Conservation (phyloP, 2,888 invertebrate species). For the Macrophya alboannulata region DNA sequence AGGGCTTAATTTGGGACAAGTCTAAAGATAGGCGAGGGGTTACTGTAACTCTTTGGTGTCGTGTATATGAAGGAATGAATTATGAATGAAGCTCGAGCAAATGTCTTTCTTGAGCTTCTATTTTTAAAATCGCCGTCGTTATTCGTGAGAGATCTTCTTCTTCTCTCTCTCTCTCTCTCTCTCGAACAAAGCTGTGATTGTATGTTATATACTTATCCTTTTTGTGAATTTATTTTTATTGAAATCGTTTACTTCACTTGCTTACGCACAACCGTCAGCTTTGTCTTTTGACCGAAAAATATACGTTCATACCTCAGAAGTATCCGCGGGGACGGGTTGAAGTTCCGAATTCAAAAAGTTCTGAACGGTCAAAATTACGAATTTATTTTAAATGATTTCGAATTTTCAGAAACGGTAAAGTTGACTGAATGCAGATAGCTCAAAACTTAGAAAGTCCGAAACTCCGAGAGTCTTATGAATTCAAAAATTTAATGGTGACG, state of each 20-base stretch:
- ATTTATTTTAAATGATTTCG: no score
- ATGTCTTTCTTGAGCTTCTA: slow-evolving; percentile 20
- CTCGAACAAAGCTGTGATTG: slow-evolving; percentile 22
- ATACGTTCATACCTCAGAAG: not conserved
- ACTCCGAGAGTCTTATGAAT: no score
- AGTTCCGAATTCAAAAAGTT: no score
- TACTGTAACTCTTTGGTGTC: slow-evolving; percentile 35
- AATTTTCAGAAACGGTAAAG: no score
- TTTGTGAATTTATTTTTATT: not conserved
- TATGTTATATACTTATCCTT: slow-evolving; percentile 1
- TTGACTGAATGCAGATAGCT: no score
- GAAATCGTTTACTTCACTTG: not conserved
- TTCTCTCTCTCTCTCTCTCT: no score
- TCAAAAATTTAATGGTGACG: no score
- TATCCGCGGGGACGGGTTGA: not conserved
- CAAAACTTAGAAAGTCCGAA: no score
- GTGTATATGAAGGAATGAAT: slow-evolving; percentile 38
- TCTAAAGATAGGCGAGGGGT: slow-evolving; percentile 31
- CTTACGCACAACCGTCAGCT: not conserved
- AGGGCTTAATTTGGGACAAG: slow-evolving; percentile 22
- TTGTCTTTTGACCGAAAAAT: not conserved
- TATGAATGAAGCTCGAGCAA: slow-evolving; percentile 50
- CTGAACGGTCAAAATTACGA: no score
- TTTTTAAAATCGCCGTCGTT: not conserved
- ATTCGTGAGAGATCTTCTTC: not conserved